These are phyloP conservation scores for Phymorhynchus buccinoides DNA, from an alignment of 1,140 invertebrate species.

Conservation along the genomic window DNA sequence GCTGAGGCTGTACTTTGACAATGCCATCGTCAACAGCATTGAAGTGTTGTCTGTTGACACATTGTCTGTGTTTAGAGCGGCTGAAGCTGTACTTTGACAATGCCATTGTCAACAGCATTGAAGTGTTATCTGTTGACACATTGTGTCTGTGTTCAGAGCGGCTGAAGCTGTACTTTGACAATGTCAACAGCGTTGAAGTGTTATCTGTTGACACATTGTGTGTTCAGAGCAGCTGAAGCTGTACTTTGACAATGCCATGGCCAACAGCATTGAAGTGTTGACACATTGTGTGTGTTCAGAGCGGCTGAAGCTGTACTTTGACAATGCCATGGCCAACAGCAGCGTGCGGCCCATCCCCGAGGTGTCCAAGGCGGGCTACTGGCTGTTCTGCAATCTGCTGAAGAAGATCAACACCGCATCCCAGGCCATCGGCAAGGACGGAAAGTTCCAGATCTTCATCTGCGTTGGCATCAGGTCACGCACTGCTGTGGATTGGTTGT, in stretches of 20 bases:
- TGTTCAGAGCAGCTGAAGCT: constrained; percentile 86
- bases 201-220: background rate
- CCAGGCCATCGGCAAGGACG: constrained; percentile 94
- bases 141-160: constrained; percentile 60
- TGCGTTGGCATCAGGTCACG: constrained; percentile 91
- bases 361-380: constrained; percentile 68
- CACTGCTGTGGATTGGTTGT: background rate
- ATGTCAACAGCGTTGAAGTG: constrained; percentile 66
- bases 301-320: constrained; percentile 88
- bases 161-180: constrained; percentile 85
- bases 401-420: constrained; percentile 85
- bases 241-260: constrained; percentile 81
- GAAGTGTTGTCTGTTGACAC: constrained; percentile 84
- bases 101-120: constrained; percentile 68
- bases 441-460: constrained; percentile 97
- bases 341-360: constrained; percentile 58
- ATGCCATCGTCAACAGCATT: constrained; percentile 68
- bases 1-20: constrained; percentile 88
- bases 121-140: no score
- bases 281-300: constrained; percentile 79
- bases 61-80: constrained; percentile 79
- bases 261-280: constrained; percentile 69
- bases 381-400: constrained; percentile 74
- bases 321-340: constrained; percentile 74
- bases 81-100: constrained; percentile 88